Evolutionary conservation across 2,888 invertebrate species (phyloP).

Genomic region (Eledone cirrhosa): DNA sequence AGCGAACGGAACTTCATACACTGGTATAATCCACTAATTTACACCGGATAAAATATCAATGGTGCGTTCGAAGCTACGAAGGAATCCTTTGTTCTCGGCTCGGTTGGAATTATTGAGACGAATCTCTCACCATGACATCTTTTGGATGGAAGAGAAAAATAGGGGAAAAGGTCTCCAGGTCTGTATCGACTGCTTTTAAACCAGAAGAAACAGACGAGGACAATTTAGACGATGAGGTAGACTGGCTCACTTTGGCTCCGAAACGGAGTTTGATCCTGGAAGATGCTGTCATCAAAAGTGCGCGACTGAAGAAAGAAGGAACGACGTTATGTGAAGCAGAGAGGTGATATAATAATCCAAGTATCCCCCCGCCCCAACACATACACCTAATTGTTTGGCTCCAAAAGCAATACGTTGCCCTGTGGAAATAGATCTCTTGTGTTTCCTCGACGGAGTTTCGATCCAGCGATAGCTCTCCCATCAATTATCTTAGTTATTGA

Average conservation of each 20-base stretch:
- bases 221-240: conserved; percentile 47
- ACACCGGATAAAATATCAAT: too few species aligned
- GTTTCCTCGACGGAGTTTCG: too few species aligned
- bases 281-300: conserved; percentile 57
- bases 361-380: too few species aligned
- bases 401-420: too few species aligned
- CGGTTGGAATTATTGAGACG: not conserved
- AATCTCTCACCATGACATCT: conserved; percentile 39
- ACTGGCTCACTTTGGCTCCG: conserved; percentile 57
- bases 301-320: conserved; percentile 61
- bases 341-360: conserved; percentile 47
- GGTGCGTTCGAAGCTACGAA: too few species aligned
- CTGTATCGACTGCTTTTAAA: conserved; percentile 50
- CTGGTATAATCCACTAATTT: too few species aligned
- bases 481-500: too few species aligned
- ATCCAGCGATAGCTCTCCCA: too few species aligned
- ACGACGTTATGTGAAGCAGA: conserved; percentile 60
- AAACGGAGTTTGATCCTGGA: conserved; percentile 55
- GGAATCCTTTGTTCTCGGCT: too few species aligned
- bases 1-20: too few species aligned
- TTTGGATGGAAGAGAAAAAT: conserved; percentile 65
- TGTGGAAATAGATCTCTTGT: too few species aligned
- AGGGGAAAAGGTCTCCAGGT: conserved; percentile 54
- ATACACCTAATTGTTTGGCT: too few species aligned
- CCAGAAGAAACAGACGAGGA: conserved; percentile 52